Base-by-base conservation (phyloP, 2,113 vertebrate species). In the Ahaetulla prasina region DNA sequence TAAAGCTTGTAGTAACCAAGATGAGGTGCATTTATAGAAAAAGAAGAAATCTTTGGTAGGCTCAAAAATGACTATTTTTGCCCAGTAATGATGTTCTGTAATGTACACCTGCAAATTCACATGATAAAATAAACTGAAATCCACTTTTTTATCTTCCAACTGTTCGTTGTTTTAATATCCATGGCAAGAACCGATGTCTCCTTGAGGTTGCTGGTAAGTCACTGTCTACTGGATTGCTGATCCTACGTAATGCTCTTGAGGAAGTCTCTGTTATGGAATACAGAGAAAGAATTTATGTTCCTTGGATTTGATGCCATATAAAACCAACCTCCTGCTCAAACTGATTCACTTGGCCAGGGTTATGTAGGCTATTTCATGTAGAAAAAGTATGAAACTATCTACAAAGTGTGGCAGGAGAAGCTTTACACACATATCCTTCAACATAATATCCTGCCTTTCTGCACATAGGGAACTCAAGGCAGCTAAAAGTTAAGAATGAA, bases 211-310 rank as follows among this genome's bases (percentile, higher is more conserved):
- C 74, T n/a, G 9, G 1, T 0, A 35, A 30, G 22, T 20, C 4
- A 45, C 4, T n/a, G 4, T 35, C n/a, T 9, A 47, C 7, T 50
- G 9, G 20, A 23, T 6, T 55, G 45, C 47, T 43, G 55, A 23
- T 25, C 47, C 2, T 0, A 27, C 1, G 45, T 91, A 0, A 52
- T 55, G 43, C 94, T 68, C 80, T 92, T 93, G 85, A 96, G 87
- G 91, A 97, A 97, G n/a, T 96, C 94, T 94, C 96, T 97, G 96
- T 92, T n/a, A 20, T 5, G 7, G 45, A 16, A 91, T 0, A 55
- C 2, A 55, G 9, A 84, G 10, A 55, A 52, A 60, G 8, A 18
- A 45, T 22, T n/a, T 74, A 90, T 80, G 27, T 47, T 50, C 0
- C 18, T 43, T 55, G 4, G 12, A 30, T 23, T 23, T 25, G 7